Evolutionary conservation across 2,888 invertebrate genomes (phyloP).

Genomic region (Lymantria monacha): DNA sequence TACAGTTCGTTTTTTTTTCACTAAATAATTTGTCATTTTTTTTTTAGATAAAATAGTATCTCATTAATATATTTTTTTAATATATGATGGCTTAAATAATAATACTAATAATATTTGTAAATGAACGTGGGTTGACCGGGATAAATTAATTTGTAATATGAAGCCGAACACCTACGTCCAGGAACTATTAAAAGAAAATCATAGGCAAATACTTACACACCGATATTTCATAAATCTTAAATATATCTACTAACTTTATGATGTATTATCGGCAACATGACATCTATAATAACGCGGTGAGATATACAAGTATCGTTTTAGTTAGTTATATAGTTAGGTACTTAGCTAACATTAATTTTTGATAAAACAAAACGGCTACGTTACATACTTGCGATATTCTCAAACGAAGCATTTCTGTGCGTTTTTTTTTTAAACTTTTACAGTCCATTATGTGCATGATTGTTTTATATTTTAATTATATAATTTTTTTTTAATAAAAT

Average conservation of each 20-base stretch:
- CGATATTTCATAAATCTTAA: constrained; percentile 45
- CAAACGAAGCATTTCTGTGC: constrained; percentile 54
- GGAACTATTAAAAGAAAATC: constrained; percentile 31
- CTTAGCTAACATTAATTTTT: constrained; percentile 27
- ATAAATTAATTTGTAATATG: constrained; percentile 33
- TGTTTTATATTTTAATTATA: constrained; percentile 9
- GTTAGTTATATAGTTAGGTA: constrained; percentile 47
- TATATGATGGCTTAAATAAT: constrained; percentile 71
- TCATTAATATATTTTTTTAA: constrained; percentile 70
- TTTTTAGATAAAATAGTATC: constrained; percentile 17
- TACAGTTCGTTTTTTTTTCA: constrained; percentile 56
- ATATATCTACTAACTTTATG: constrained; percentile 52
- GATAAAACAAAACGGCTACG: constrained; percentile 38
- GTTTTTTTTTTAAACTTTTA: constrained; percentile 39
- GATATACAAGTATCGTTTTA: constrained; percentile 57
- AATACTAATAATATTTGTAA: constrained; percentile 61
- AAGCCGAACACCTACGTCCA: constrained; percentile 31
- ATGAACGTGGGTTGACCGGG: constrained; percentile 35
- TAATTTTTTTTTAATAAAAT: constrained; percentile 16
- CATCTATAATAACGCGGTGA: constrained; percentile 65
- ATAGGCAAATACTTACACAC: constrained; percentile 23
- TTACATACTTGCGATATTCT: constrained; percentile 60
- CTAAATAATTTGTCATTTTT: constrained; percentile 78
- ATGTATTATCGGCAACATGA: constrained; percentile 56
- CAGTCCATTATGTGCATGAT: constrained; percentile 32